Evolutionary conservation across 1,140 invertebrate genomes (phyloP), one percentile per base, ranked within the genome.

Genomic region (Rhagoletis zephyria): DNA sequence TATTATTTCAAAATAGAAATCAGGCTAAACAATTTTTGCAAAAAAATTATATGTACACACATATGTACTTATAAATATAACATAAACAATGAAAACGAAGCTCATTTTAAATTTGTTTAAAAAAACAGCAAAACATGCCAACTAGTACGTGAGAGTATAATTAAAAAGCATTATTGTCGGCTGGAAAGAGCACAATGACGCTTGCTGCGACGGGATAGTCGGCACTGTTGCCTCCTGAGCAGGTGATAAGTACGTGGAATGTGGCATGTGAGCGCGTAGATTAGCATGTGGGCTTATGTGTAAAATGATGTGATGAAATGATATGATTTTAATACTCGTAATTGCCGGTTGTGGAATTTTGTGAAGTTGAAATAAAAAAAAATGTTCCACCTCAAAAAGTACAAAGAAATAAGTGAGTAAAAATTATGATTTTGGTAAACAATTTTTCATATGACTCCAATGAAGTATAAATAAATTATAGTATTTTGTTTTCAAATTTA

Each of bases 211-310:
- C 1, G 7, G 61, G 16, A 63, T 63, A 4, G 61, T 63, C 16
- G 61, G 61, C 6, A 63, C 16, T 7, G 65, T 45, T 70, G 40
- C 67, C 42, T 16, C 12, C 30, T 42, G 67, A 16, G 67, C 45
- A 45, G 67, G 42, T 74, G 42, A 74, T 74, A 74, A 74, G 45
- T 74, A 45, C 19, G 40, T 70, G 10, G 42, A 45, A 14, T 74
- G 42, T 74, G 67, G 67, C 42, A 48, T 74, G 67, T 74, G 67
- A 48, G 67, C n/a, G 67, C 67, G 67, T 74, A 74, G 14, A 74
- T 74, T 12, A 74, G 40, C 40, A 45, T 74, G 42, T 48, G 42
- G 2, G 14, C 1, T 40, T 74, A 48, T 45, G 12, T 74, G 42
- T 48, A 16, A 16, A 74, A 74, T 63, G 16, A 7, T 63, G 16